Base-by-base conservation (phyloP, 2,797 vertebrate species). In the Pipistrellus kuhlii region DNA sequence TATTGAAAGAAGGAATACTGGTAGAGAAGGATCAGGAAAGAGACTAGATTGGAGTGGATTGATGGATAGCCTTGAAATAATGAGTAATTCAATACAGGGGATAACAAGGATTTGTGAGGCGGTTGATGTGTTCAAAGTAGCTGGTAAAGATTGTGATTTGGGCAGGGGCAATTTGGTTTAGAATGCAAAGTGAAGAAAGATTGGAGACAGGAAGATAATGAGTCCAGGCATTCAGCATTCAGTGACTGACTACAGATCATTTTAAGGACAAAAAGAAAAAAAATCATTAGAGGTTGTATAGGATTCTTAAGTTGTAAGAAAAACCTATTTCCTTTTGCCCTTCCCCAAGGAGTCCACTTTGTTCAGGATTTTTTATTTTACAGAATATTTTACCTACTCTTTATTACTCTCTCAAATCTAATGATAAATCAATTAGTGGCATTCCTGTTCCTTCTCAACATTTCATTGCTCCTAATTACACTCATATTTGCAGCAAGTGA, bases 121-220 rank as follows among this genome's bases (percentile, higher is more conserved):
- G 38, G 48, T 66, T 81, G 72, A 87, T 86, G 35, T 84, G 73
- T 89, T 95, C 93, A 89, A 94, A 94, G 83, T 76, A 91, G 55
- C 77, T 81, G 84, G 69, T 96, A 95, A 86, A 77, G 75, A 88
- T 89, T 35, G 85, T 68, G 62, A 78, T 91, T 95, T 93, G 51
- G 87, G 71, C 53, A 82, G 41, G 76, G 27, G 59, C 88, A 68
- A 95, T 96, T 96, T 92, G 68, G 86, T 41, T 91, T 91, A 94
- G 80, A 96, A 87, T 89, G 38, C 48, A 82, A 96, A 46, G 64
- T 93, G 88, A 72, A 88, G 90, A 96, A 90, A 95, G 85, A 89
- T 46, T n/a, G 38, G 72, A 95, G 59, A 95, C 12, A 41, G 71
- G 62, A 91, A 75, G 72, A 55, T 93, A 57, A 85, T 85, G 35